Percentiles rank a stretch among this genome's conserved stretches.
phyloP scores from a whole-genome alignment of 2,888 invertebrate genomes.

The Gibbula magus region DNA sequence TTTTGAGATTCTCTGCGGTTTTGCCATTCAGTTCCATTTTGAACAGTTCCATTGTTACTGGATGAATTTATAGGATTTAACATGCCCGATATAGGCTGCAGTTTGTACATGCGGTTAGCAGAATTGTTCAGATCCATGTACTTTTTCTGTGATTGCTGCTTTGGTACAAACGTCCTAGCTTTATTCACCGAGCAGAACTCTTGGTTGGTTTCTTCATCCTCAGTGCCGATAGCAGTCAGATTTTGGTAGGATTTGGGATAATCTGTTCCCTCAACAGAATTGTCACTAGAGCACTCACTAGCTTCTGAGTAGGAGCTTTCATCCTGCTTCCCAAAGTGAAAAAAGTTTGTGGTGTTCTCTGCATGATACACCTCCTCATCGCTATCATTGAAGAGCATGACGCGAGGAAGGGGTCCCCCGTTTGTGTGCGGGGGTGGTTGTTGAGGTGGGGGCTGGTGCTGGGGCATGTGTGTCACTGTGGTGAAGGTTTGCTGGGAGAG shows the following conservation, averaged over 20 bases:
- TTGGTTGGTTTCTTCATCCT: conserved; percentile 41
- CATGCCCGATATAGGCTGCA: conserved; percentile 83
- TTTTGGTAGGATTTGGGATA: conserved; percentile 59
- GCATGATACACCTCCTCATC: conserved; percentile 63
- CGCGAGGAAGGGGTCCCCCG: conserved; percentile 43
- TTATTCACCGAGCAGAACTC: conserved; percentile 34
- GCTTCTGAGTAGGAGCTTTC: conserved; percentile 74
- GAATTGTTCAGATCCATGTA: conserved; percentile 84
- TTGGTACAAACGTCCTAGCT: conserved; percentile 23
- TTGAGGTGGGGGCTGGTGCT: conserved; percentile 32
- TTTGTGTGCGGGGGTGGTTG: conserved; percentile 24
- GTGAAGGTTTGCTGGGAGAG: conserved; percentile 33
- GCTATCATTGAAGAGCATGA: conserved; percentile 68
- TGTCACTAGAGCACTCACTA: conserved; percentile 72
- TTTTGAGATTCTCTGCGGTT: conserved; percentile 13
- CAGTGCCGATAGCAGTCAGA: conserved; percentile 37
- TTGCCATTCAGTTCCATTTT: neutral
- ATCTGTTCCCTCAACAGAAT: conserved; percentile 41
- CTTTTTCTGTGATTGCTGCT: conserved; percentile 64
- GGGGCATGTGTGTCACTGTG: conserved; percentile 23
- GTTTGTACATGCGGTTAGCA: conserved; percentile 79
- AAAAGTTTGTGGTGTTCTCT: conserved; percentile 64
- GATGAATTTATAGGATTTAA: conserved; percentile 67
- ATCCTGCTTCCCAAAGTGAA: conserved; percentile 66
- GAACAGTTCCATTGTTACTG: neutral